Evolutionary conservation across 2,113 vertebrate genomes (phyloP).

Genomic region (Mormyrus iriodes): DNA sequence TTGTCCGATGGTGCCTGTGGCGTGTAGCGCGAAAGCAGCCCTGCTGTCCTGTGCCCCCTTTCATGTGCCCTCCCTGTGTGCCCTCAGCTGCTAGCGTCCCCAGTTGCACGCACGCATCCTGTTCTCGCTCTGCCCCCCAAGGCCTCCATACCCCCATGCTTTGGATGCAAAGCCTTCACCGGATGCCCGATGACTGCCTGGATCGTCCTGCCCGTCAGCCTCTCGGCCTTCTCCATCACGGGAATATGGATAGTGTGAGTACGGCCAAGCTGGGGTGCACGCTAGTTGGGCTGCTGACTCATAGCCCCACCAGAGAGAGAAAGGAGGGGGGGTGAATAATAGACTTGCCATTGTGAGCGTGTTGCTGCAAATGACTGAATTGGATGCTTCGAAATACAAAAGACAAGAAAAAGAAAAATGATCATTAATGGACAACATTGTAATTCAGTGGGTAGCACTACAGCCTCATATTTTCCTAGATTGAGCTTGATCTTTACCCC

Average conservation of each 20-base stretch:
- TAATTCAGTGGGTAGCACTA: neutral
- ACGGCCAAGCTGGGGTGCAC: neutral
- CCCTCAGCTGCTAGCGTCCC: conserved; percentile 52
- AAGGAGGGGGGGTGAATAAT: neutral
- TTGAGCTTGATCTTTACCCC: neutral
- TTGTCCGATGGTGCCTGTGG: conserved; percentile 15
- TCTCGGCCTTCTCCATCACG: conserved; percentile 86
- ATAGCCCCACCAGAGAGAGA: neutral
- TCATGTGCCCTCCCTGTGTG: conserved; percentile 53
- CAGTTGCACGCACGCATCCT: conserved; percentile 34
- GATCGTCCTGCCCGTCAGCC: conserved; percentile 87
- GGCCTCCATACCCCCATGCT: conserved; percentile 63
- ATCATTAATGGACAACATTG: neutral
- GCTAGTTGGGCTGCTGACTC: neutral
- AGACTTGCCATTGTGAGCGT: neutral
- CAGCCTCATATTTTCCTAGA: neutral
- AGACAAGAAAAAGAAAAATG: neutral
- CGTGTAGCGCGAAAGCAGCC: neutral
- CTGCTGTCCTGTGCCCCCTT: conserved; percentile 25
- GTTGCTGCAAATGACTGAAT: neutral
- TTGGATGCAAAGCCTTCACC: conserved; percentile 60
- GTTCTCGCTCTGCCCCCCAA: conserved; percentile 41
- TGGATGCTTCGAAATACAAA: neutral
- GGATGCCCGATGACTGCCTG: conserved; percentile 88
- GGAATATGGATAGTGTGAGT: conserved; percentile 96